A percentile compares a stretch with the other conserved stretches of the same genome.
phyloP scores from a whole-genome alignment of 2,888 invertebrate genomes.

The Tenodera sinensis region DNA sequence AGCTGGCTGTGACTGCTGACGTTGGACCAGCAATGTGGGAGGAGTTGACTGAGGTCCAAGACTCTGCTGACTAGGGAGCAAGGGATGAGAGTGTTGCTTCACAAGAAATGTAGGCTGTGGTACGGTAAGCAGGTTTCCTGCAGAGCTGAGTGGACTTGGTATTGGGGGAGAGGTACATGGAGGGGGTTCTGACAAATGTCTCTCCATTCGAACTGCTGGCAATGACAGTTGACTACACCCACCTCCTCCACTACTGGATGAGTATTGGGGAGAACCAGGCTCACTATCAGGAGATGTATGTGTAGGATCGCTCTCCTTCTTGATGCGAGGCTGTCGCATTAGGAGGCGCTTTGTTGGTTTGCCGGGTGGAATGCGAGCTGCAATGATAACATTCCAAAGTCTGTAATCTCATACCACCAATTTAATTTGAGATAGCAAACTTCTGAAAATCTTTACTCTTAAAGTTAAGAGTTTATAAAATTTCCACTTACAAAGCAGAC shows the following conservation, averaged over 20 bases:
- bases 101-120: constrained; percentile 56
- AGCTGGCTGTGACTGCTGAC: constrained; percentile 52
- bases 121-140: constrained; percentile 51
- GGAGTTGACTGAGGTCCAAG: constrained; percentile 38
- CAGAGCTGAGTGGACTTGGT: constrained; percentile 6
- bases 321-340: constrained; percentile 64
- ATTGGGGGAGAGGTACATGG: constrained; percentile 4
- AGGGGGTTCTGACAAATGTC: constrained; percentile 44
- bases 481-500: too few relatives aligned
- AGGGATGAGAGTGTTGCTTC: constrained; percentile 65
- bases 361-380: constrained; percentile 7
- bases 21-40: constrained; percentile 44
- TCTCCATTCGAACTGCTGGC: constrained; percentile 49
- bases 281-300: constrained; percentile 46
- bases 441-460: too few relatives aligned
- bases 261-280: constrained; percentile 40
- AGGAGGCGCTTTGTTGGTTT: constrained; percentile 52
- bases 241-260: constrained; percentile 38
- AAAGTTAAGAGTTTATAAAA: too few relatives aligned
- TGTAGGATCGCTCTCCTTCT: constrained; percentile 57
- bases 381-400: not conserved
- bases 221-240: constrained; percentile 46
- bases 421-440: too few relatives aligned
- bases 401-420: not conserved
- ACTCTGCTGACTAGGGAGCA: constrained; percentile 55